A percentile compares a stretch with the other conserved stretches of the same genome.
phyloP scores from a whole-genome alignment of 2,888 invertebrate species.

The Acrocyrtus sp. region DNA sequence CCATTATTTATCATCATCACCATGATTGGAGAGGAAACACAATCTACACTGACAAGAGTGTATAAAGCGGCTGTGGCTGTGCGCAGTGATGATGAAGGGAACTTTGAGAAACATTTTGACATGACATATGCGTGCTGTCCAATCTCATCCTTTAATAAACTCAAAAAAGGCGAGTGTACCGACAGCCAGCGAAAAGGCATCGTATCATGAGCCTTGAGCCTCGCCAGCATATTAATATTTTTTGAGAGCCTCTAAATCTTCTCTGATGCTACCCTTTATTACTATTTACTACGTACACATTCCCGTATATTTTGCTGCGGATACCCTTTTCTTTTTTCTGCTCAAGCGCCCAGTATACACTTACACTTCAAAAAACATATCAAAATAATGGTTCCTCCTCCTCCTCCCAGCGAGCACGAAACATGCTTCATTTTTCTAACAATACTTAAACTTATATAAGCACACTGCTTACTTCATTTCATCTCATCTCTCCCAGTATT shows the following conservation, averaged over 20 bases:
- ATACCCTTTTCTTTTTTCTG: neutral
- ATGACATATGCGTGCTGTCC: constrained; percentile 52
- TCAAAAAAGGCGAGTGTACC: constrained; percentile 42
- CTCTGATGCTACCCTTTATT: constrained; percentile 43
- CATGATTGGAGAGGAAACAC: constrained; percentile 6
- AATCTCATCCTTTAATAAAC: constrained; percentile 51
- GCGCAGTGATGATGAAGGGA: constrained; percentile 41
- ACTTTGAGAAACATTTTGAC: constrained; percentile 42
- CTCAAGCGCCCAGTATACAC: too few relatives aligned
- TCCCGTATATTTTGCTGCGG: constrained; percentile 8
- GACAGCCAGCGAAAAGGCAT: too few relatives aligned
- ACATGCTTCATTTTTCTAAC: constrained; percentile 42
- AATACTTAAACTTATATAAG: too few relatives aligned
- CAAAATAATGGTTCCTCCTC: constrained; percentile 47
- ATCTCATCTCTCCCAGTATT: neutral
- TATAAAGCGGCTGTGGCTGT: neutral
- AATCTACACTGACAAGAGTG: neutral
- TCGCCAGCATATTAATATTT: constrained; percentile 1
- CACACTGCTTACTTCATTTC: constrained; percentile 24
- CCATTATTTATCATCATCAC: constrained; percentile 44
- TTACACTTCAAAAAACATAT: too few relatives aligned
- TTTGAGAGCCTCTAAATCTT: constrained; percentile 43
- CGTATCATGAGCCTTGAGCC: too few relatives aligned
- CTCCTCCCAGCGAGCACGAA: constrained; percentile 48
- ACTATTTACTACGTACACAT: constrained; percentile 36